Conservation (phyloP, 2,113 vertebrate species). For the Larimichthys crocea region DNA sequence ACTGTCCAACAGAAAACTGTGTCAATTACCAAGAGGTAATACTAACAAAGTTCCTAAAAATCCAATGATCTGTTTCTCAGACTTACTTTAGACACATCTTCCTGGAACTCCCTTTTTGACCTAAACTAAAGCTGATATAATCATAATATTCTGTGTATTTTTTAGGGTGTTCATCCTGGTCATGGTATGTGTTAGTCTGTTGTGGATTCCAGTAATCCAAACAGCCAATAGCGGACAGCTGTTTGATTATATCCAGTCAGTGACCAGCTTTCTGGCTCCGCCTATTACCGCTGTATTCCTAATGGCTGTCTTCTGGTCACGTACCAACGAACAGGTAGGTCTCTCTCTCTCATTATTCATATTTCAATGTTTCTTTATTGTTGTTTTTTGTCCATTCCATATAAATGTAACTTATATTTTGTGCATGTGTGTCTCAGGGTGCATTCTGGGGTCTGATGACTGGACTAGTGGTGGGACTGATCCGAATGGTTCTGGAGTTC, state of each 20-base stretch:
- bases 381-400: not conserved
- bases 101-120: too few species aligned
- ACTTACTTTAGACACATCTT: too few species aligned
- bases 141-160: conserved; percentile 11
- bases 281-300: conserved; percentile 94
- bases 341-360: not conserved
- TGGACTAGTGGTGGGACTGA: conserved; percentile 86
- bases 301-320: conserved; percentile 93
- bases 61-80: too few species aligned
- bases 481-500: conserved; percentile 93
- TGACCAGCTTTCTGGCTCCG: conserved; percentile 93
- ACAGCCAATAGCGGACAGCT: conserved; percentile 93
- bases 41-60: too few species aligned
- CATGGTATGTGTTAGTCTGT: conserved; percentile 89
- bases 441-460: conserved; percentile 96
- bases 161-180: conserved; percentile 91
- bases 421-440: conserved; percentile 84
- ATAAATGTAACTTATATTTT: not conserved
- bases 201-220: conserved; percentile 97
- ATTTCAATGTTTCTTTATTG: too few species aligned
- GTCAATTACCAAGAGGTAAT: too few species aligned
- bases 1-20: too few species aligned
- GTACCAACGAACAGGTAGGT: conserved; percentile 91
- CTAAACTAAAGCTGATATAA: not conserved
- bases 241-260: conserved; percentile 95